Evolutionary conservation across 1,140 invertebrate genomes (phyloP), one percentile per base, ranked within the genome.

Genomic region (Dufourea novaeangliae): DNA sequence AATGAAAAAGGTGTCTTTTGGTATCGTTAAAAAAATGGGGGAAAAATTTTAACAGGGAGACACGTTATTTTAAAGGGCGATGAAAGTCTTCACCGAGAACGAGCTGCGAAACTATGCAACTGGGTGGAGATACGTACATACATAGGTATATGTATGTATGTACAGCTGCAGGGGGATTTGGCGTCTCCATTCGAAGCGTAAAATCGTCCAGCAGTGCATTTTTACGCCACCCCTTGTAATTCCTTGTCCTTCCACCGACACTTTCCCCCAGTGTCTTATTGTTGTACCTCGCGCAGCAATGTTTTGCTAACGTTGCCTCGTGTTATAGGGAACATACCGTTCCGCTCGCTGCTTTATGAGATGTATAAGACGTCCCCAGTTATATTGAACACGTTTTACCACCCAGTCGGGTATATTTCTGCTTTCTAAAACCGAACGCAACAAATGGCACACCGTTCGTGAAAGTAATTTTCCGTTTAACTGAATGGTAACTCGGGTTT

Each of bases 191-290:
- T 72, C 81, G 81, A 80, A 83, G 86, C 86, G 83, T 85, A 84
- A 89, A 89, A 88, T 89, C 86, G 81, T 77, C 82, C 82, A 76
- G 74, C 83, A 78, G 50, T 88, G 85, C 85, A 86, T 87, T 88
- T 88, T 82, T 84, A 75, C 62, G 50, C 68, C 69, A 54, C 59
- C 69, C 39, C 71, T n/a, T 78, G 69, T 83, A 77, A 87, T 85
- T 82, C 78, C 72, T 79, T 69, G 74, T 73, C 56, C 56, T 46
- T 69, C 44, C 50, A 27, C 44, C 44, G 56, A 70, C 67, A 77
- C 74, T 64, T 81, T 61, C 62, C 41, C 50, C 72, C 41, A 46
- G 25, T 63, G 63, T 39, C 72, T 78, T 75, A 64, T 66, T 52
- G 67, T 74, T 44, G 63, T 22, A n/a, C 11, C 11, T 41, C 8